Conservation (phyloP, 1,140 invertebrate species). For the Apis laboriosa region DNA sequence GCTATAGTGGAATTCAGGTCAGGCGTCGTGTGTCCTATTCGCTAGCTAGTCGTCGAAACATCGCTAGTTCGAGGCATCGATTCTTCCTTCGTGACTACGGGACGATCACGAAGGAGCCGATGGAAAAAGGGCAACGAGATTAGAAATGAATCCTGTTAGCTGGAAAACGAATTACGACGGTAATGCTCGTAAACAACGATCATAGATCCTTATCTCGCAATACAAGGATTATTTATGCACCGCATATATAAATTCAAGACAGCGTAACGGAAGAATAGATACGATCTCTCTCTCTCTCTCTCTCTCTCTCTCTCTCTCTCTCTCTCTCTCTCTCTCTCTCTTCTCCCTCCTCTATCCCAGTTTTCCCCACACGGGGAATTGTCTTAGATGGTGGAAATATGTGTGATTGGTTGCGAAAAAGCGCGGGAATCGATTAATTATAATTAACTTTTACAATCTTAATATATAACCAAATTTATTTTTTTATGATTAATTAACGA, state of each 20-base stretch:
- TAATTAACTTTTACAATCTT: too few relatives aligned
- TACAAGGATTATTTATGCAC: neutral
- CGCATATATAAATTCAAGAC: slow-evolving; percentile 1
- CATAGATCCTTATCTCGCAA: neutral
- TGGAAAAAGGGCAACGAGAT: neutral
- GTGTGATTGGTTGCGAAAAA: too few relatives aligned
- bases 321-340: too few relatives aligned
- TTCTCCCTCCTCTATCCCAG: too few relatives aligned
- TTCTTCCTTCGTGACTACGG: slow-evolving; percentile 8
- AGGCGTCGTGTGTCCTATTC: slow-evolving; percentile 65
- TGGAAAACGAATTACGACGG: neutral
- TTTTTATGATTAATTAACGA: too few relatives aligned
- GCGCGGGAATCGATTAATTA: too few relatives aligned
- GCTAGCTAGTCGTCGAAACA: slow-evolving; percentile 41
- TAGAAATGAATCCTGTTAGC: neutral
- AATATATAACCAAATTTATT: too few relatives aligned
- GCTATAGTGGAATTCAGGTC: slow-evolving; percentile 72
- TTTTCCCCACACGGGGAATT: too few relatives aligned
- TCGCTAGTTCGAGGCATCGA: slow-evolving; percentile 47
- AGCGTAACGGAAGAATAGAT: neutral
- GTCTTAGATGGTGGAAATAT: too few relatives aligned
- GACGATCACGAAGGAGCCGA: neutral
- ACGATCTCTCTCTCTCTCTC: neutral
- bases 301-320: too few relatives aligned
- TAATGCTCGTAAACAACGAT: neutral